These are phyloP conservation scores for Eilema caniola DNA, from an alignment of 2,888 invertebrate genomes.

Conservation along the genomic window DNA sequence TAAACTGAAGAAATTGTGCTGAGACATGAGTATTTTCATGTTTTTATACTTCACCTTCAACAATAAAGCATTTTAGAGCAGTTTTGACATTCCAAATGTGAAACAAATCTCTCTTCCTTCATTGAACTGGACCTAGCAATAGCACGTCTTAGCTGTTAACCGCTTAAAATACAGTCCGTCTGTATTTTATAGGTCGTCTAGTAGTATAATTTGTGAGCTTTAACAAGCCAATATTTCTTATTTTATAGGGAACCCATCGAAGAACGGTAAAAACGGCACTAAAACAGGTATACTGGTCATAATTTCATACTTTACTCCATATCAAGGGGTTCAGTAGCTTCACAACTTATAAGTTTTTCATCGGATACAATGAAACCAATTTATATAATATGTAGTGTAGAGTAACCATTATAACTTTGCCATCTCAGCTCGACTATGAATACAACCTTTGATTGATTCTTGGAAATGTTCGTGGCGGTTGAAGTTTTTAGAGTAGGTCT, in stretches of 20 bases:
- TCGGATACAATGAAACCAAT: background rate
- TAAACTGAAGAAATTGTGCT: background rate
- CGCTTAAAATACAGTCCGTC: conserved; percentile 19
- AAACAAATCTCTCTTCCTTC: conserved; percentile 6
- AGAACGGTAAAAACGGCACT: conserved; percentile 15
- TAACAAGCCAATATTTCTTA: conserved; percentile 36
- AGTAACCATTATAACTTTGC: conserved; percentile 11
- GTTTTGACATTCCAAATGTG: background rate
- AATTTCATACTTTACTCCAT: conserved; percentile 27
- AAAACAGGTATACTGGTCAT: conserved; percentile 33
- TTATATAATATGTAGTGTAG: conserved; percentile 4
- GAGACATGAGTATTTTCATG: background rate
- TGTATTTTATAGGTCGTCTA: conserved; percentile 36
- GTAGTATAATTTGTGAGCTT: conserved; percentile 29
- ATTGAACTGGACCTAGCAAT: conserved; percentile 4
- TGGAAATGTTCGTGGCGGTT: background rate
- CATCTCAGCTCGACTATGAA: background rate
- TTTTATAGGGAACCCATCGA: conserved; percentile 37
- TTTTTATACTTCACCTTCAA: background rate
- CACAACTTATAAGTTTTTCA: conserved; percentile 14
- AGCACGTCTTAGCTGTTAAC: conserved; percentile 1
- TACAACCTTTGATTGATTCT: background rate
- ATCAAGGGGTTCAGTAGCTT: conserved; percentile 20
- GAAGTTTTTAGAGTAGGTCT: background rate
- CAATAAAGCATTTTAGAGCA: background rate